Percentiles rank a stretch among this genome's conserved stretches.
Conservation (phyloP, 2,113 vertebrate species). For the Lepidiolamprologus cunningtoni region DNA sequence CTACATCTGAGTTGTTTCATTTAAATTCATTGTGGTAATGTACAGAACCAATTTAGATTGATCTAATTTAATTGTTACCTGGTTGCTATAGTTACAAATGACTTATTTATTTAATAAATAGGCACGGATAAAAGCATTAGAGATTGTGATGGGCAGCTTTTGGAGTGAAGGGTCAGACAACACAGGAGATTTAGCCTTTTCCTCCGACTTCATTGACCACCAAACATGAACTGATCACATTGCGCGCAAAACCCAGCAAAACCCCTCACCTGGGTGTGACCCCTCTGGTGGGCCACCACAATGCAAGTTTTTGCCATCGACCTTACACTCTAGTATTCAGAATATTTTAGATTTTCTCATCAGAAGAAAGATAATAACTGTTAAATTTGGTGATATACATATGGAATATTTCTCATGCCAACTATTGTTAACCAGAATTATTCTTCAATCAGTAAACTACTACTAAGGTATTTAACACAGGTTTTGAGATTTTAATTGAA, state of each 20-base stretch:
- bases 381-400: background rate
- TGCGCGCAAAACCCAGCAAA: background rate
- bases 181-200: background rate
- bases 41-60: background rate
- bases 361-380: background rate
- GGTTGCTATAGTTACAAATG: background rate
- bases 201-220: fast-evolving
- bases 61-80: fast-evolving
- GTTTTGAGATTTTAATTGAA: background rate
- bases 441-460: background rate
- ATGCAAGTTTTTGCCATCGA: background rate
- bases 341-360: background rate
- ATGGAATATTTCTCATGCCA: background rate
- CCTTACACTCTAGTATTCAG: background rate
- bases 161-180: background rate
- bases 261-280: background rate
- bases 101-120: background rate
- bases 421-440: background rate
- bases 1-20: fast-evolving
- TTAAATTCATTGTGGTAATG: background rate
- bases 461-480: background rate
- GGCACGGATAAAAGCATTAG: fast-evolving
- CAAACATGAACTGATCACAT: background rate
- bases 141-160: background rate
- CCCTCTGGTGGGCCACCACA: background rate